Evolutionary conservation across 2,888 invertebrate genomes (phyloP), one percentile per base, ranked within the genome.

Genomic region (Mayetiola destructor): DNA sequence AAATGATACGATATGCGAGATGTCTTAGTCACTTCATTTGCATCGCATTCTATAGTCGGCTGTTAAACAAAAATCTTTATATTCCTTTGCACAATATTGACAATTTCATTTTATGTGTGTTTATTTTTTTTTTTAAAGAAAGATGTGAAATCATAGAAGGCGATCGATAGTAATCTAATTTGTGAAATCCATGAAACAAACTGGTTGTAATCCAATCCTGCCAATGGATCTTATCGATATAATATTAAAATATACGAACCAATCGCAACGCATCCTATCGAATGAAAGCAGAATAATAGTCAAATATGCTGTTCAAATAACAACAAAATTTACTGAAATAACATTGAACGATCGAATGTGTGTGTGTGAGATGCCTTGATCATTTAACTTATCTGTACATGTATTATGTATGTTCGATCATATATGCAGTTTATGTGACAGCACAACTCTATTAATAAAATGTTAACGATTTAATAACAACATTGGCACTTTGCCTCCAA

Each of bases 391-490:
- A 12, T 32, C 32, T 12, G 32, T 32, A 32, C 6, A 32, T 9
- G 12, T 32, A 12, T 32, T 32, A 32, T 32, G 12, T n/a, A n/a
- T n/a, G n/a, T n/a, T n/a, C 23, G 27, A 39, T 18, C 3, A 16
- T 18, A 3, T 39, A 18, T 39, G 9, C 23, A 14, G n/a, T 53
- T 55, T 21, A 37, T 36, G 36, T 37, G 37, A 55, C 55, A 54
- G 21, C 54, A 37, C 37, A 53, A 30, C 37, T 37, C 37, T 55
- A 55, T 37, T 55, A 55, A 56, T 48, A 56, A 56, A 42, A 48
- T 42, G 30, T 56, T 56, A 56, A 56, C 56, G 56, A 56, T 56
- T 56, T 56, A 56, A 56, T 56, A 56, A 48, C 42, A 48, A 48
- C 56, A 48, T 56, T 56, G 56, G 42, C 56, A 56, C 56, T 56